A percentile compares a stretch with the other conserved stretches of the same genome.
phyloP scores from a whole-genome alignment of 2,113 vertebrate genomes.

The Alexandromys fortis region DNA sequence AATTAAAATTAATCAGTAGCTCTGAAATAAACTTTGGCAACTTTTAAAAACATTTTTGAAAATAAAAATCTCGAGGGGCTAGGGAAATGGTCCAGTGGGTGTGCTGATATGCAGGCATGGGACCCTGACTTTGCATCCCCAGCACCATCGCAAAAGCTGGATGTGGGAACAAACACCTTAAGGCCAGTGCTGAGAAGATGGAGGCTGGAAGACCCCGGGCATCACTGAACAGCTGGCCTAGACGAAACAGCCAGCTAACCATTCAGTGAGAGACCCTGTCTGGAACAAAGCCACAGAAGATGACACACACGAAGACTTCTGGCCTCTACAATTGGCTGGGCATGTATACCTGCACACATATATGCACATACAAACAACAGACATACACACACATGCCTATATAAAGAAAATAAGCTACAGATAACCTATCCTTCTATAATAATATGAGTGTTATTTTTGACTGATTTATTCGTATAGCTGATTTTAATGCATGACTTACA shows the following conservation, averaged over 20 bases:
- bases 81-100: background rate
- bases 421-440: background rate
- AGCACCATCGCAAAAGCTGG: no score
- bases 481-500: conserved; percentile 39
- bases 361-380: background rate
- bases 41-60: background rate
- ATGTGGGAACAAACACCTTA: background rate
- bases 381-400: background rate
- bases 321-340: background rate
- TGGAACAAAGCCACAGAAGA: background rate
- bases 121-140: no score
- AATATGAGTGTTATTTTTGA: conserved; percentile 13
- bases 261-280: background rate
- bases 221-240: background rate
- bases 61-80: background rate
- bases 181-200: no score
- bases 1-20: conserved; percentile 20
- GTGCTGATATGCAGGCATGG: background rate
- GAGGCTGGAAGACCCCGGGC: background rate
- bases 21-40: conserved; percentile 28
- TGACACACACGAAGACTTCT: no score
- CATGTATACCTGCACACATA: background rate
- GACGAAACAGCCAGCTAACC: background rate
- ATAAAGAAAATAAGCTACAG: background rate
- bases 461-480: background rate